These are phyloP conservation scores for Elmis aenea DNA, from an alignment of 2,888 invertebrate species.

Conservation along the genomic window DNA sequence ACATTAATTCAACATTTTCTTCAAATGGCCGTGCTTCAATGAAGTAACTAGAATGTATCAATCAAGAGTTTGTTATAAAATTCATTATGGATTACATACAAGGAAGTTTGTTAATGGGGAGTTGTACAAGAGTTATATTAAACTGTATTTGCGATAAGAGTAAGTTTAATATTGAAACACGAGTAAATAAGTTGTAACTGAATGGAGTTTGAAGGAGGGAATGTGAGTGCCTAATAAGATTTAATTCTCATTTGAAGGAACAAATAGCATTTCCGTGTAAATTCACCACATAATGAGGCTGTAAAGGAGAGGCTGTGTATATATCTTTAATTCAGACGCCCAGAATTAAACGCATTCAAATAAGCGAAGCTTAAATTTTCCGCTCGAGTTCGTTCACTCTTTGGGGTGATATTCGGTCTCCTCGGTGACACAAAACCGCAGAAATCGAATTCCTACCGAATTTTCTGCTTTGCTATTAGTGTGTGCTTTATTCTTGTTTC, in stretches of 20 bases:
- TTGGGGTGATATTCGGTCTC: constrained; percentile 18
- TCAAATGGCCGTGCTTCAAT: too few relatives aligned
- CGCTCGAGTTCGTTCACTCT: constrained; percentile 19
- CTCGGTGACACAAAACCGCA: neutral
- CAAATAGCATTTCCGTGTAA: constrained; percentile 28
- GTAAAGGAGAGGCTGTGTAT: constrained; percentile 23
- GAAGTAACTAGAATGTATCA: too few relatives aligned
- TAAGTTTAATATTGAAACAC: too few relatives aligned
- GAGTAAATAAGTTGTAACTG: too few relatives aligned
- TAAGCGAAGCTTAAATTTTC: constrained; percentile 24
- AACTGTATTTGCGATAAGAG: too few relatives aligned
- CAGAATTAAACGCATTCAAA: constrained; percentile 27
- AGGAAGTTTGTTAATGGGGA: too few relatives aligned
- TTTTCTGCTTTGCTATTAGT: too few relatives aligned
- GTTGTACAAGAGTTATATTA: too few relatives aligned
- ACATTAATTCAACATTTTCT: too few relatives aligned
- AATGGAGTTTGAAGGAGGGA: constrained; percentile 14
- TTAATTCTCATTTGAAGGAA: constrained; percentile 27
- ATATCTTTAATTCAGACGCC: constrained; percentile 25
- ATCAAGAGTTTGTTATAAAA: too few relatives aligned
- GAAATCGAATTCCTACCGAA: constrained; percentile 14
- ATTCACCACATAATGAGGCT: constrained; percentile 26
- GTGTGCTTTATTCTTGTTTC: too few relatives aligned
- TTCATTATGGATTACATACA: too few relatives aligned
- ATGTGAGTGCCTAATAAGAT: constrained; percentile 25